phyloP scores from a whole-genome alignment of 2,797 vertebrate species.

The Lates japonicus region DNA sequence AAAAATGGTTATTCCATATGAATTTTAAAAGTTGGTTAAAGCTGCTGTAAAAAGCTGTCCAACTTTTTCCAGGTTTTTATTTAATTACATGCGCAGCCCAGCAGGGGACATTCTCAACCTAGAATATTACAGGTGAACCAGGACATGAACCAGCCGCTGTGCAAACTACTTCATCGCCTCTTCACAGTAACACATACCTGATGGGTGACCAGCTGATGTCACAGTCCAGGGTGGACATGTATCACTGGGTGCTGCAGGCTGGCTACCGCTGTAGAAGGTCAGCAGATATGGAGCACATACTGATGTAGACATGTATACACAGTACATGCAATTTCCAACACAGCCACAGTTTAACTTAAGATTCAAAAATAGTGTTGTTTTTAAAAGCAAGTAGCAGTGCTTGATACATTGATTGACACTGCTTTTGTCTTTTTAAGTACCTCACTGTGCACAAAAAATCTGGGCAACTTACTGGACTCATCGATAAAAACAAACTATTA shows the following conservation, averaged over 20 bases:
- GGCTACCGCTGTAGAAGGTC: constrained; percentile 99
- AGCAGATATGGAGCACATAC: constrained; percentile 30
- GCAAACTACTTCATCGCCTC: constrained; percentile 97
- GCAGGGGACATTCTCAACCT: constrained; percentile 97
- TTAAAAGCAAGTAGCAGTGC: not conserved
- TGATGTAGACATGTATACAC: not conserved
- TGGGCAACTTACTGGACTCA: no score
- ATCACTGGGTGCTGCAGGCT: constrained; percentile 96
- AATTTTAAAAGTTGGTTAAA: not conserved
- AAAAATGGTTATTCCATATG: no score
- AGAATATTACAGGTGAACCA: constrained; percentile 92
- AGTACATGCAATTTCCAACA: not conserved
- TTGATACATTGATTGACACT: not conserved
- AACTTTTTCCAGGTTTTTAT: constrained; percentile 88
- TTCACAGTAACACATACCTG: constrained; percentile 99
- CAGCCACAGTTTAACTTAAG: not conserved
- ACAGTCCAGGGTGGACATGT: constrained; percentile 98
- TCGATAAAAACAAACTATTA: no score
- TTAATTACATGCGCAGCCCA: constrained; percentile 95
- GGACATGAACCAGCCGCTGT: constrained; percentile 94
- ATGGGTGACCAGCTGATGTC: constrained; percentile 99
- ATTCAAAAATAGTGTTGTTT: not conserved
- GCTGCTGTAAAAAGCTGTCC: not conserved
- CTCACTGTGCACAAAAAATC: no score
- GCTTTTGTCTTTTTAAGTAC: not conserved